Percentiles rank a stretch among this genome's conserved stretches.
These are phyloP conservation scores for Linurgus olivaceus DNA, from an alignment of 2,797 vertebrate species.

Conservation along the genomic window DNA sequence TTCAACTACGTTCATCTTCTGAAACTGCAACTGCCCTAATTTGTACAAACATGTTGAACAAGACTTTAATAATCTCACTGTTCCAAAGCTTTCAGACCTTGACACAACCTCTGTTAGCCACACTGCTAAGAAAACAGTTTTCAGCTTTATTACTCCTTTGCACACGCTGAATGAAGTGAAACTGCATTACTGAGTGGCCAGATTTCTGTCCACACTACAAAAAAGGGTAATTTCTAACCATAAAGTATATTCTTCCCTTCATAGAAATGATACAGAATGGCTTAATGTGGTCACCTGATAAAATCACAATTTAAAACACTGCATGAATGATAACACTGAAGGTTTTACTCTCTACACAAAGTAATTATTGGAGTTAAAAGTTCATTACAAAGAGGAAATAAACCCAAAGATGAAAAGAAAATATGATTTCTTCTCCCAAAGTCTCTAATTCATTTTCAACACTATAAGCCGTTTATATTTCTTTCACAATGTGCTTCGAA, in stretches of 20 bases:
- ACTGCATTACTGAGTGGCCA: background rate
- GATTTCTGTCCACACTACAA: background rate
- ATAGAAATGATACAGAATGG: conserved; percentile 53
- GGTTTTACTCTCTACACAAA: conserved; percentile 53
- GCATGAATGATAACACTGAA: conserved; percentile 51
- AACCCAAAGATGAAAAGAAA: conserved; percentile 10
- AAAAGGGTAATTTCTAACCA: background rate
- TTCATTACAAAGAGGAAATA: conserved; percentile 51
- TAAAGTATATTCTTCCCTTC: background rate
- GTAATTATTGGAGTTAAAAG: conserved; percentile 50
- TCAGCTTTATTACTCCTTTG: background rate
- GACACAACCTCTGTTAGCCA: background rate
- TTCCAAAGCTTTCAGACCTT: conserved; percentile 6
- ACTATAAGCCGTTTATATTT: background rate
- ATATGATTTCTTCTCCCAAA: background rate
- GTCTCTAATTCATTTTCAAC: conserved; percentile 32
- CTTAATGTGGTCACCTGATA: conserved; percentile 57
- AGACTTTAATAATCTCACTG: background rate
- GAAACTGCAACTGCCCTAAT: background rate
- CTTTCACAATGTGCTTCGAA: background rate
- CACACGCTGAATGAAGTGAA: conserved; percentile 8
- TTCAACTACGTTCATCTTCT: background rate
- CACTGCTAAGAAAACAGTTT: background rate
- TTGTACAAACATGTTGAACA: background rate
- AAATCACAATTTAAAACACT: conserved; percentile 52